Evolutionary conservation across 1,140 invertebrate genomes (phyloP).

Genomic region (Bombus turneri): DNA sequence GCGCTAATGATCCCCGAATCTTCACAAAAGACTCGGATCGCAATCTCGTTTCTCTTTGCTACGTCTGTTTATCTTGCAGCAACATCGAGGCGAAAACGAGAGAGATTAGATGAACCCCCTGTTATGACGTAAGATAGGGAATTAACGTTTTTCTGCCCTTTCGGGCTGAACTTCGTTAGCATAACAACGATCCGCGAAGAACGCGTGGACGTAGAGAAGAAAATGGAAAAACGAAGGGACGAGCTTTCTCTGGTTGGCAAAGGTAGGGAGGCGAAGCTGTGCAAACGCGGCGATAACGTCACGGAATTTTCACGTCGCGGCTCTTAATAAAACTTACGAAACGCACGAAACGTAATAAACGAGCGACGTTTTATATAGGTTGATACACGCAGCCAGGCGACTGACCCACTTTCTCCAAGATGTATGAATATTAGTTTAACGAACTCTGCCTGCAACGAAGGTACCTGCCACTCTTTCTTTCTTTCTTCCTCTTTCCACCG

Average conservation of each 20-base stretch:
- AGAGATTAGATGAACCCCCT: neutral
- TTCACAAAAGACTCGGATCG: neutral
- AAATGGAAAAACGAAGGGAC: slow-evolving; percentile 8
- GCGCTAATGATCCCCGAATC: slow-evolving; percentile 5
- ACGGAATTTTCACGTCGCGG: slow-evolving; percentile 25
- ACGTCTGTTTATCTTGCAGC: neutral
- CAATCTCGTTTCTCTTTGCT: neutral
- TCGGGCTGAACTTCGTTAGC: neutral
- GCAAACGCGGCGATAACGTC: slow-evolving; percentile 10
- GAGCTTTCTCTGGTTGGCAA: neutral
- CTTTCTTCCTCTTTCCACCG: neutral
- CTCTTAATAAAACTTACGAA: slow-evolving; percentile 42
- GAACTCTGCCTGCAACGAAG: slow-evolving; percentile 19
- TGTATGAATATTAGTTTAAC: slow-evolving; percentile 49
- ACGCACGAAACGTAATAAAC: slow-evolving; percentile 42
- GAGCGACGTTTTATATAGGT: slow-evolving; percentile 20
- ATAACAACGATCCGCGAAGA: slow-evolving; percentile 26
- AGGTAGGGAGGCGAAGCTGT: neutral
- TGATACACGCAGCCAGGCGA: slow-evolving; percentile 20
- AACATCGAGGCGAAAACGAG: neutral
- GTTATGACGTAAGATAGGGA: neutral
- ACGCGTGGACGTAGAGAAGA: neutral
- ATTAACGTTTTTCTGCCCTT: neutral
- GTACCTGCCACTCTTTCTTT: neutral
- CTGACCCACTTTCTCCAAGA: slow-evolving; percentile 36